Conservation (phyloP, 2,888 invertebrate genomes). For the Drosophila colorata region DNA sequence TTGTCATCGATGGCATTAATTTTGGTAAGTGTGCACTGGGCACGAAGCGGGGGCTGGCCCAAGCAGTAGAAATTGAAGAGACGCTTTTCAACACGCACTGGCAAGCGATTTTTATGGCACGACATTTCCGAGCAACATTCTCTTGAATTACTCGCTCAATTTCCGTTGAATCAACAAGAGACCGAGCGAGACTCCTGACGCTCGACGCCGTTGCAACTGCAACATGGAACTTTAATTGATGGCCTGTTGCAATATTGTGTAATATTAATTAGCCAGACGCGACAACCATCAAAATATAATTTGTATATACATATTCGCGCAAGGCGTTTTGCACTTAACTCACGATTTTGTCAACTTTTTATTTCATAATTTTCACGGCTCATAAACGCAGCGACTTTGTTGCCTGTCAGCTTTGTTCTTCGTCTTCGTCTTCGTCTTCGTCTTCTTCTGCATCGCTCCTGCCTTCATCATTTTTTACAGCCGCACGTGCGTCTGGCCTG, state of each 20-base stretch:
- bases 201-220: not conserved
- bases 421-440: not conserved
- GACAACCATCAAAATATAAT: constrained; percentile 60
- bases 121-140: constrained; percentile 73
- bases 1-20: constrained; percentile 81
- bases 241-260: constrained; percentile 57
- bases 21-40: constrained; percentile 57
- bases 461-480: constrained; percentile 5
- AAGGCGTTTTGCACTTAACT: constrained; percentile 25
- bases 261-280: constrained; percentile 68
- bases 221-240: constrained; percentile 50
- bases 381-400: constrained; percentile 75
- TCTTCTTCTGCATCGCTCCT: not conserved
- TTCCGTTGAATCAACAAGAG: constrained; percentile 81
- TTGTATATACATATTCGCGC: constrained; percentile 32
- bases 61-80: constrained; percentile 30
- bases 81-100: constrained; percentile 66
- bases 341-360: constrained; percentile 38
- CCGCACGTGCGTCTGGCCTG: constrained; percentile 51
- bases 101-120: constrained; percentile 73
- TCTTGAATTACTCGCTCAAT: constrained; percentile 82
- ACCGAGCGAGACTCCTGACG: too few species aligned
- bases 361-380: constrained; percentile 70
- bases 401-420: constrained; percentile 41
- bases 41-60: constrained; percentile 4